phyloP scores from a whole-genome alignment of 2,888 invertebrate genomes.

The Platycheirus albimanus region DNA sequence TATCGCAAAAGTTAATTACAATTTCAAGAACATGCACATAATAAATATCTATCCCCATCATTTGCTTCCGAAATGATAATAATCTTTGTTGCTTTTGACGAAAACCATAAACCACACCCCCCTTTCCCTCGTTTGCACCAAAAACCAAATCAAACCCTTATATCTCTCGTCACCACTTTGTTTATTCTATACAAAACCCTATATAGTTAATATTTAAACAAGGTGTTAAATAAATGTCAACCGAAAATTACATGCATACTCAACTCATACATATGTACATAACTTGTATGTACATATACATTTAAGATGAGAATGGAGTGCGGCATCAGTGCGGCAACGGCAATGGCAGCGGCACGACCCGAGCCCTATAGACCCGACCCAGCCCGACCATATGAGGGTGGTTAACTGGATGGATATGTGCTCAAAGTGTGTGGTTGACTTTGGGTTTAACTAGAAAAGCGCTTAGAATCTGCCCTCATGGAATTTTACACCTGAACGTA shows the following conservation, averaged over 20 bases:
- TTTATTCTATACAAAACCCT: slow-evolving; percentile 60
- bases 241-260: slow-evolving; percentile 64
- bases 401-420: slow-evolving; percentile 3
- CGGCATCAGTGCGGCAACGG: slow-evolving; percentile 3
- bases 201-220: slow-evolving; percentile 71
- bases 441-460: slow-evolving; percentile 57
- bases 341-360: too few species aligned
- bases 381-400: slow-evolving; percentile 8
- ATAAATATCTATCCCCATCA: slow-evolving; percentile 21
- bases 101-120: slow-evolving; percentile 50
- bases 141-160: slow-evolving; percentile 63
- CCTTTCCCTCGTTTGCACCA: neutral
- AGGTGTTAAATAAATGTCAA: slow-evolving; percentile 73
- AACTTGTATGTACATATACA: neutral
- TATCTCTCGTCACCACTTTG: slow-evolving; percentile 44
- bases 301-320: neutral
- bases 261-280: too few species aligned
- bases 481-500: slow-evolving; percentile 70
- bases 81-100: slow-evolving; percentile 66
- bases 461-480: slow-evolving; percentile 67
- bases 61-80: slow-evolving; percentile 66
- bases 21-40: slow-evolving; percentile 39
- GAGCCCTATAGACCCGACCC: too few species aligned
- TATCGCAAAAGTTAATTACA: slow-evolving; percentile 66
- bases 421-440: slow-evolving; percentile 66